Evolutionary conservation across 2,797 vertebrate genomes (phyloP).

Genomic region (Poecilia picta): DNA sequence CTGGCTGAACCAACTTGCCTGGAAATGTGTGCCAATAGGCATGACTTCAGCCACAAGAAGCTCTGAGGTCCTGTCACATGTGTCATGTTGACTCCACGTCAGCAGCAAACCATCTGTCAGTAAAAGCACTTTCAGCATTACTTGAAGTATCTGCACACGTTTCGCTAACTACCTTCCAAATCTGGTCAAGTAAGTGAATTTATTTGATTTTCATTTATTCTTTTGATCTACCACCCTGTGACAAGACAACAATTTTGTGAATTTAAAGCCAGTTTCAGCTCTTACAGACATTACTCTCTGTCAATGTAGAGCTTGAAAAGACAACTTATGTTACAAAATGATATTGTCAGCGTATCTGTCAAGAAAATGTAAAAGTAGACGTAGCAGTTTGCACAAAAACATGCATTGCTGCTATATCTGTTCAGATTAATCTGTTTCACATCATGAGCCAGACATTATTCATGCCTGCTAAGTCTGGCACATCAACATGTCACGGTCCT

Average conservation of each 20-base stretch:
- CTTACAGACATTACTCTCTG: neutral
- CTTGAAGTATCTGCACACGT: conserved; percentile 1
- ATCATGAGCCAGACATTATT: conserved; percentile 50
- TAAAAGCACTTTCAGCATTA: conserved; percentile 1
- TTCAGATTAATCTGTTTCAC: conserved; percentile 41
- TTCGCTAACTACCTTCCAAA: neutral
- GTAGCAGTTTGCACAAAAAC: conserved; percentile 32
- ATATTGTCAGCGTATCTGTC: conserved; percentile 21
- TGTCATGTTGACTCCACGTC: conserved; percentile 15
- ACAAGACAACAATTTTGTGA: neutral
- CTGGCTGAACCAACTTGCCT: neutral
- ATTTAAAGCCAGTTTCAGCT: neutral
- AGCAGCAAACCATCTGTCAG: neutral
- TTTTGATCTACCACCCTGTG: neutral
- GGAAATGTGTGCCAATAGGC: conserved; percentile 6
- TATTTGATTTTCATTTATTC: conserved; percentile 3
- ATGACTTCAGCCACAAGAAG: conserved; percentile 15
- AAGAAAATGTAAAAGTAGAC: conserved; percentile 17
- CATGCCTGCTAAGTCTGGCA: conserved; percentile 49
- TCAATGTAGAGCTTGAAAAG: neutral
- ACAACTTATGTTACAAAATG: neutral
- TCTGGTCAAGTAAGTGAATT: neutral
- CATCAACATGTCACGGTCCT: conserved; percentile 47
- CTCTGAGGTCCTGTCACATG: conserved; percentile 7
- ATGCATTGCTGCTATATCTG: conserved; percentile 42